phyloP scores from a whole-genome alignment of 1,140 invertebrate genomes.

The Lycorma delicatula region DNA sequence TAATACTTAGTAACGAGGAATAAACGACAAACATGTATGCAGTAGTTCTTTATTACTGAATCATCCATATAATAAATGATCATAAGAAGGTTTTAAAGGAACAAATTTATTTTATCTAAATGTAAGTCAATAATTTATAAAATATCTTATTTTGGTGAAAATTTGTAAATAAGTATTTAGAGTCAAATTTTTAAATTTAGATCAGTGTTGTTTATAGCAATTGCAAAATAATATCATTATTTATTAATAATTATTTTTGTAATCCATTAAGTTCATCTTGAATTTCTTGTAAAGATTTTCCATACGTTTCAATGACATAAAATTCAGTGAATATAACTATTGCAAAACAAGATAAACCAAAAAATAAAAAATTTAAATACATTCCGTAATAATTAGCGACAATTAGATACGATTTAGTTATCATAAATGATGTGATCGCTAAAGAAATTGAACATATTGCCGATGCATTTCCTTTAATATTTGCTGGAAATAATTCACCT shows the following conservation, averaged over 20 bases:
- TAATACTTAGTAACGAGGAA: no score
- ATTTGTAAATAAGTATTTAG: no score
- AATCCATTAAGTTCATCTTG: slow-evolving; percentile 38
- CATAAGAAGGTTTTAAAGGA: no score
- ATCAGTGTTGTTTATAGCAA: no score
- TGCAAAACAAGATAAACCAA: slow-evolving; percentile 51
- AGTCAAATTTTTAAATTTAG: no score
- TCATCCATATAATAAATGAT: no score
- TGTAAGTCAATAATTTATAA: no score
- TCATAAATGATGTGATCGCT: slow-evolving; percentile 41
- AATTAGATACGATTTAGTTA: slow-evolving; percentile 63
- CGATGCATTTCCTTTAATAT: slow-evolving; percentile 16
- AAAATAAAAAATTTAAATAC: slow-evolving; percentile 69
- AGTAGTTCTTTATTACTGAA: no score
- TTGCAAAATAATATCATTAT: no score
- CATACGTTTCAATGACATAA: slow-evolving; percentile 72
- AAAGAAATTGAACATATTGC: slow-evolving; percentile 16
- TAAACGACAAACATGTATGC: no score
- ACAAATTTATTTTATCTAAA: no score
- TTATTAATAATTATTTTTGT: not conserved
- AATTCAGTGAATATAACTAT: slow-evolving; percentile 50
- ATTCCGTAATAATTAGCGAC: slow-evolving; percentile 50
- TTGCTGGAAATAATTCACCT: slow-evolving; percentile 20
- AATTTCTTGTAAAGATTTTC: slow-evolving; percentile 65
- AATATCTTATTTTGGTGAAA: no score